Base-by-base conservation (phyloP, 1,140 invertebrate genomes). In the Drosophila setifemur region DNA sequence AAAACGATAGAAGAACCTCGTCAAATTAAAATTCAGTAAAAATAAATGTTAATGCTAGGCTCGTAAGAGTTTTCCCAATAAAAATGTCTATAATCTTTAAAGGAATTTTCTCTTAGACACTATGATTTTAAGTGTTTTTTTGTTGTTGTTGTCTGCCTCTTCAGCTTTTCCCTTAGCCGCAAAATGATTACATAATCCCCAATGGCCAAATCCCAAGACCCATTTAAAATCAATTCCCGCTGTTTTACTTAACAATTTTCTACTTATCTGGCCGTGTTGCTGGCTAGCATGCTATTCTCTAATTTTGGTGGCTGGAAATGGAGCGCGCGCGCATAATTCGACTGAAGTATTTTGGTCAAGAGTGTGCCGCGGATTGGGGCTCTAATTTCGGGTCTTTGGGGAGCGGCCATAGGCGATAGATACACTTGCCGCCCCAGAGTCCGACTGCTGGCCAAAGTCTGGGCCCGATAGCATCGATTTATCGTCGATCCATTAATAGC, bases 401-500 rank as follows among this genome's bases (percentile, higher is more conserved):
- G 79, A 73, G 73, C 77, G 63, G 77, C 78, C 78, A 37, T 39
- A 82, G 72, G 75, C 63, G 53, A 47, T 72, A 63, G 53, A 47
- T 72, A 63, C 69, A 72, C 69, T 72, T 72, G 69, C 68, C 63
- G 54, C 44, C 63, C 54, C 26, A 14, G 21, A 60, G 63, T 64
- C 40, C 29, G 54, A 26, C 28, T 44, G 25, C 43, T 35, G 16
- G 12, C 26, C 52, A 21, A 31, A 54, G 26, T 54, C 53, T 26
- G 57, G 5, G 12, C 16, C 19, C 52, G 52, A 67, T 67, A 50
- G 47, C 69, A 63, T 72, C 69, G 69, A 71, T 67, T 49, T 83
- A 83, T 68, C 79, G 79, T 66, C 76, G 83, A 85, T 63, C 66
- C 79, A 83, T 74, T 83, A 79, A 85, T 79, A 74, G 70, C 63